phyloP scores from a whole-genome alignment of 2,888 invertebrate genomes.

The Cosmia trapezina region DNA sequence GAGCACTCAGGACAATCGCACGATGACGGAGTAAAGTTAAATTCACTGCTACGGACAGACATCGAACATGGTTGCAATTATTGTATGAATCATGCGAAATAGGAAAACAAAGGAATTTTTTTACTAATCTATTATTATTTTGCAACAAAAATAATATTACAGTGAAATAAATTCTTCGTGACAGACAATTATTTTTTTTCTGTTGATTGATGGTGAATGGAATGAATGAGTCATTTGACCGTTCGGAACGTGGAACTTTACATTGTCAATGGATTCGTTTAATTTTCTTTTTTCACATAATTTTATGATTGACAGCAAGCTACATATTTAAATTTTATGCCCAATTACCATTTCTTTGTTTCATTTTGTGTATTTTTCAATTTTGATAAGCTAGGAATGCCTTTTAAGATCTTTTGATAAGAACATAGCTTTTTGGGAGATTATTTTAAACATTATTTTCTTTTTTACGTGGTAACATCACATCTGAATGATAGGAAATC shows the following conservation, averaged over 20 bases:
- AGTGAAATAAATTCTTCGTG: slow-evolving; percentile 81
- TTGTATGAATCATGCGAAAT: slow-evolving; percentile 71
- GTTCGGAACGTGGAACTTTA: slow-evolving; percentile 65
- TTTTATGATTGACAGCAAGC: slow-evolving; percentile 19
- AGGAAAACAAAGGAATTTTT: slow-evolving; percentile 80
- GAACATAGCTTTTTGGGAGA: background rate
- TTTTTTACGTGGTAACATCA: slow-evolving; percentile 24
- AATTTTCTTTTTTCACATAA: slow-evolving; percentile 31
- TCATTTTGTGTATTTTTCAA: background rate
- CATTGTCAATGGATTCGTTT: slow-evolving; percentile 47
- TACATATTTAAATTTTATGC: background rate
- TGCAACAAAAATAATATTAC: slow-evolving; percentile 85
- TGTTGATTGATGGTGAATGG: slow-evolving; percentile 72
- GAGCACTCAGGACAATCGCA: slow-evolving; percentile 81
- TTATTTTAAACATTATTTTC: background rate
- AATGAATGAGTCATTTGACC: slow-evolving; percentile 65
- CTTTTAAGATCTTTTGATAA: background rate
- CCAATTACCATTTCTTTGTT: background rate
- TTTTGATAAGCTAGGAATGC: background rate
- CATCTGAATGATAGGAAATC: slow-evolving; percentile 49
- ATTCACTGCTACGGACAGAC: slow-evolving; percentile 74
- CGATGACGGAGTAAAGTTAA: slow-evolving; percentile 82
- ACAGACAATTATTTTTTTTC: slow-evolving; percentile 79
- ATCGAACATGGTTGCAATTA: slow-evolving; percentile 73
- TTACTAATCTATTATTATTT: slow-evolving; percentile 76